Evolutionary conservation across 1,140 invertebrate genomes (phyloP).

Genomic region (Bombyx mori): DNA sequence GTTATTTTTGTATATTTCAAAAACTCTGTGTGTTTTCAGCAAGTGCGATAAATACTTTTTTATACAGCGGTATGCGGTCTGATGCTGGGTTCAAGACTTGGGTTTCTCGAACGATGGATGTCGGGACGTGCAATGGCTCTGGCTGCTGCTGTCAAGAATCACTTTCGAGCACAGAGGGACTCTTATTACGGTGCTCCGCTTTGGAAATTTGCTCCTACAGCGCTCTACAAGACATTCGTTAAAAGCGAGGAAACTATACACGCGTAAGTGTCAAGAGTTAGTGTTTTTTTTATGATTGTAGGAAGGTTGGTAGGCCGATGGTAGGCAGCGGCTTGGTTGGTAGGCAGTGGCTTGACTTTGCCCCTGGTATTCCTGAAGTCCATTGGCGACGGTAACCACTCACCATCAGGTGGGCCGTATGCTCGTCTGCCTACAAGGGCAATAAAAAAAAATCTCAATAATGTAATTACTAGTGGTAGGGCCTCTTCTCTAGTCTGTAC

Average conservation of each 20-base stretch:
- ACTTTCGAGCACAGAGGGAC: conserved; percentile 83
- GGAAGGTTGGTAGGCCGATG: too few relatives aligned
- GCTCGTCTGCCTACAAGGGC: too few relatives aligned
- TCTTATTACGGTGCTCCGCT: conserved; percentile 86
- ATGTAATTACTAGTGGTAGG: too few relatives aligned
- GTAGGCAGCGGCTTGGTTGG: too few relatives aligned
- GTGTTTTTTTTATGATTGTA: not conserved
- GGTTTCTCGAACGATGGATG: conserved; percentile 79
- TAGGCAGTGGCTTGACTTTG: too few relatives aligned
- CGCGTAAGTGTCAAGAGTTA: conserved; percentile 53
- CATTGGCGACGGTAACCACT: too few relatives aligned
- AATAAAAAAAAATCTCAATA: too few relatives aligned
- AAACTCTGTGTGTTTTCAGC: not conserved
- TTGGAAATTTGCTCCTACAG: conserved; percentile 86
- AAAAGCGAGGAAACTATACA: conserved; percentile 86
- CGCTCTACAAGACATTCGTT: conserved; percentile 80
- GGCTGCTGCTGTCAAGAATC: conserved; percentile 79
- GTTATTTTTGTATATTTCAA: not conserved
- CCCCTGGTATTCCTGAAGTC: too few relatives aligned
- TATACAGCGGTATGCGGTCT: conserved; percentile 78
- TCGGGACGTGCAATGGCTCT: conserved; percentile 72
- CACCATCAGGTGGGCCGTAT: too few relatives aligned
- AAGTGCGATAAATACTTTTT: conserved; percentile 6
- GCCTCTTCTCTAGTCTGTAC: too few relatives aligned
- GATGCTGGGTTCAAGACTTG: conserved; percentile 83